Conservation (phyloP, 2,797 vertebrate species). For the Danio aesculapii region DNA sequence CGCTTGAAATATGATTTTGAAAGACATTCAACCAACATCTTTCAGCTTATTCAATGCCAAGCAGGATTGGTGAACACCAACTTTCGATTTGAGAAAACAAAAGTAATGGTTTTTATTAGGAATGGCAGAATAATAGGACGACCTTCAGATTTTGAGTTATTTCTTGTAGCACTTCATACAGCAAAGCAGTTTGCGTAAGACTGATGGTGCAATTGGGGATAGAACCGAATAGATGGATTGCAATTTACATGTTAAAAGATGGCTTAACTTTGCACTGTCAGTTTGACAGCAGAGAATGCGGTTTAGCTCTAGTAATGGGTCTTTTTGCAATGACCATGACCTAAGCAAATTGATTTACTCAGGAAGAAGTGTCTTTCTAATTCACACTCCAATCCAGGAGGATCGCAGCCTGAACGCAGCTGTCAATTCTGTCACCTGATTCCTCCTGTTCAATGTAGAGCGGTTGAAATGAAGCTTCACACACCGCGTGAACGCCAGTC, state of each 20-base stretch:
- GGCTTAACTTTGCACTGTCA: conserved; percentile 35
- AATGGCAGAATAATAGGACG: not conserved
- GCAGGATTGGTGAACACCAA: conserved; percentile 17
- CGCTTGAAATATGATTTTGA: not conserved
- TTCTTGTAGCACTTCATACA: conserved; percentile 16
- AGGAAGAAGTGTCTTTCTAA: conserved; percentile 37
- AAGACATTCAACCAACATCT: not conserved
- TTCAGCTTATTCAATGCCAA: conserved; percentile 20
- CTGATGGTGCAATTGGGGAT: conserved; percentile 7
- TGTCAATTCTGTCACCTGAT: conserved; percentile 29
- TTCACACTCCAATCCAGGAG: conserved; percentile 19
- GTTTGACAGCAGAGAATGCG: conserved; percentile 36
- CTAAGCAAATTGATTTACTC: conserved; percentile 38
- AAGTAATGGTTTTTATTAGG: not conserved
- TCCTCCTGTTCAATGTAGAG: not conserved
- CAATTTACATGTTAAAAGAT: conserved; percentile 53
- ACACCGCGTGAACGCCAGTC: conserved; percentile 15
- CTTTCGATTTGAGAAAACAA: not conserved
- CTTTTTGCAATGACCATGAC: conserved; percentile 50
- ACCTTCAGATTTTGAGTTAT: not conserved
- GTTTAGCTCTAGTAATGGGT: conserved; percentile 37
- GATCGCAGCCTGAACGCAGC: conserved; percentile 7
- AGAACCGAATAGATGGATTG: conserved; percentile 27
- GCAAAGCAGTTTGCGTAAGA: not conserved
- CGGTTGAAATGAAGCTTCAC: conserved; percentile 6